Conservation (phyloP, 1,140 invertebrate genomes). For the Mercenaria mercenaria region DNA sequence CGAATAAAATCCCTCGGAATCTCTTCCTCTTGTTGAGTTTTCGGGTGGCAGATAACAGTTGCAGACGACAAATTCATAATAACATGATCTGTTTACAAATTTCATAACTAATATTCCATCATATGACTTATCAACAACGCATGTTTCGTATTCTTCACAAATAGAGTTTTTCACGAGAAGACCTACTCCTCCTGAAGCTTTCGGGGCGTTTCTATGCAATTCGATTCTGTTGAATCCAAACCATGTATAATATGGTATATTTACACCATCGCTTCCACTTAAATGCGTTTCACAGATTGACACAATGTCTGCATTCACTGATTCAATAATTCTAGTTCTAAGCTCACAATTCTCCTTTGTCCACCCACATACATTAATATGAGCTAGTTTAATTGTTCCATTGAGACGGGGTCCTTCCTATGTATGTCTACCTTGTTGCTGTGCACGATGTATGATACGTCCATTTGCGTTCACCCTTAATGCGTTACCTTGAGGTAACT, state of each 20-base stretch:
- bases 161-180: not conserved
- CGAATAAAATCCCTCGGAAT: not conserved
- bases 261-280: not conserved
- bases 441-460: not conserved
- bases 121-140: not conserved
- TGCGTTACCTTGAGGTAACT: not conserved
- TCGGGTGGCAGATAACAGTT: not conserved
- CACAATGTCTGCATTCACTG: not conserved
- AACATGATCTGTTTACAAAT: not conserved
- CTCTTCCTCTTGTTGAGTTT: not conserved
- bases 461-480: not conserved
- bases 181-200: conserved; percentile 11
- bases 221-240: not conserved
- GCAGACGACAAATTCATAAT: not conserved
- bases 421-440: not conserved
- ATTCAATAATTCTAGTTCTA: no score
- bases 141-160: not conserved
- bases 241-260: not conserved
- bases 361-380: conserved; percentile 19
- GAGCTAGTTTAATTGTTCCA: not conserved
- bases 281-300: conserved; percentile 4
- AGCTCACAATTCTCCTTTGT: not conserved
- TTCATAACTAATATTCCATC: conserved; percentile 19
- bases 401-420: not conserved
- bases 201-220: not conserved